Conservation (phyloP, 2,797 vertebrate genomes). For the Enteromius thamalakanensis region DNA sequence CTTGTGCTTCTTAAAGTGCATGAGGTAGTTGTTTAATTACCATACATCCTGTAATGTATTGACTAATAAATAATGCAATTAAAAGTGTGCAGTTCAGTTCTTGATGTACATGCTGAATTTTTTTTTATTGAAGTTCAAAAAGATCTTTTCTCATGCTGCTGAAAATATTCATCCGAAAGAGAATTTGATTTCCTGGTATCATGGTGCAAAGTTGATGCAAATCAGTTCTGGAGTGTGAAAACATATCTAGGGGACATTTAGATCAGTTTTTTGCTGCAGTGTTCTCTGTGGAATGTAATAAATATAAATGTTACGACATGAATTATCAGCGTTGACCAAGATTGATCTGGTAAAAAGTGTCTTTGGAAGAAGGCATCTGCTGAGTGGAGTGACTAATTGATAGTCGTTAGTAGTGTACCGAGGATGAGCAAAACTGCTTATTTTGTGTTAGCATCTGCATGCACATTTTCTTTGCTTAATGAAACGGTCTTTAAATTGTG, state of each 20-base stretch:
- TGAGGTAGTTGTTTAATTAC: not conserved
- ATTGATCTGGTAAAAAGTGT: not conserved
- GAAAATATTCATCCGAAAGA: not conserved
- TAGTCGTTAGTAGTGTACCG: too few species aligned
- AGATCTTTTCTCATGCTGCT: not conserved
- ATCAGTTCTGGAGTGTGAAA: not conserved
- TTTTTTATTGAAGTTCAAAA: not conserved
- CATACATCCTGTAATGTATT: constrained; percentile 3
- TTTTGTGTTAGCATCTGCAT: not conserved
- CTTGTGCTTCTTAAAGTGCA: not conserved
- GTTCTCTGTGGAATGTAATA: not conserved
- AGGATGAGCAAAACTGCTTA: not conserved
- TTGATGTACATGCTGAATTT: not conserved
- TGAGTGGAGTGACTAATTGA: not conserved
- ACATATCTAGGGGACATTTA: not conserved
- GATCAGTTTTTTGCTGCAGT: not conserved
- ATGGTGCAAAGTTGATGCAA: not conserved
- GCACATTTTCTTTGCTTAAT: not conserved
- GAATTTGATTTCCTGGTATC: not conserved
- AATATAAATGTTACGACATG: not conserved
- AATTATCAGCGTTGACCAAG: not conserved
- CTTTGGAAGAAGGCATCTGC: not conserved
- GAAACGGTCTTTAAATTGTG: not conserved
- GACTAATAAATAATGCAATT: not conserved
- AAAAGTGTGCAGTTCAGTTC: not conserved